Evolutionary conservation across 2,888 invertebrate genomes (phyloP).

Genomic region (Cotesia congregata): DNA sequence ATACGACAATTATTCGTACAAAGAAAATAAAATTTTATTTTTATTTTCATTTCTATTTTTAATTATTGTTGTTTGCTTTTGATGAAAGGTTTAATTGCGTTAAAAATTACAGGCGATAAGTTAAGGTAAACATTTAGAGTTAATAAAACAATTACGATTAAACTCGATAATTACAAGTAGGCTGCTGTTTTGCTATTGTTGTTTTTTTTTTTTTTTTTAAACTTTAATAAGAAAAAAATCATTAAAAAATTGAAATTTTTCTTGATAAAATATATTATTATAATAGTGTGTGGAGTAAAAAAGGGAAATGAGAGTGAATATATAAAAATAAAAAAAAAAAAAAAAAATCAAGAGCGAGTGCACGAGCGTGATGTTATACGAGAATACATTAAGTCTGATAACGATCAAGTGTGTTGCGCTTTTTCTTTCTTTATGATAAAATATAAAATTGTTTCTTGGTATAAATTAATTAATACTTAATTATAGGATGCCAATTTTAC

Average conservation of each 20-base stretch:
- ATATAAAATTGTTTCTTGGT: too few species aligned
- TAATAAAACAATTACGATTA: slow-evolving; percentile 9
- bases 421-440: slow-evolving; percentile 10
- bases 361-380: neutral
- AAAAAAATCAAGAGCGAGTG: neutral
- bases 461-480: slow-evolving; percentile 3
- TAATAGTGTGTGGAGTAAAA: neutral
- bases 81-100: neutral
- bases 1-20: neutral
- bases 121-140: slow-evolving; percentile 12
- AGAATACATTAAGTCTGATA: neutral
- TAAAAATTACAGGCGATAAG: slow-evolving; percentile 7
- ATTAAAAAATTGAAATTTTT: neutral
- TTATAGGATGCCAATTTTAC: slow-evolving; percentile 87
- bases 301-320: neutral
- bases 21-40: neutral
- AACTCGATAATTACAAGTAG: neutral
- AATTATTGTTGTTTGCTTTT: neutral
- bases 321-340: slow-evolving; percentile 1
- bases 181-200: neutral
- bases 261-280: neutral
- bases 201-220: neutral
- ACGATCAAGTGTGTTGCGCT: slow-evolving; percentile 15
- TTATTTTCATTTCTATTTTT: neutral
- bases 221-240: neutral